These are phyloP conservation scores for Enoplosus armatus DNA, from an alignment of 2,797 vertebrate species.

Conservation along the genomic window DNA sequence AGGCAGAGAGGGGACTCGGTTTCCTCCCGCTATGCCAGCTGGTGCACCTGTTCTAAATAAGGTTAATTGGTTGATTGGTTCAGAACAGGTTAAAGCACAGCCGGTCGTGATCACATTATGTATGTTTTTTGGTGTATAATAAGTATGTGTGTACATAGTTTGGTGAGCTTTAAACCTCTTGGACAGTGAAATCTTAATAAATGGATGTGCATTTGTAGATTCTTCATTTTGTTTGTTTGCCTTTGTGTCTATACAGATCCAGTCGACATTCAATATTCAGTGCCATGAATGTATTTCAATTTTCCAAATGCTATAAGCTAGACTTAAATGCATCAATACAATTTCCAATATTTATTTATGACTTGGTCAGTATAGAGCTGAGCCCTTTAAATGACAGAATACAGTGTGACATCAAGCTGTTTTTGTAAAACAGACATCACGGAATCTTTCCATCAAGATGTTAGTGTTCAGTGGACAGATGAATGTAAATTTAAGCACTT, in stretches of 20 bases:
- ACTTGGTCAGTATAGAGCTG: neutral
- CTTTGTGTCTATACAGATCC: neutral
- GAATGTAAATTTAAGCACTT: slow-evolving; percentile 12
- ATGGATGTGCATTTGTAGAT: neutral
- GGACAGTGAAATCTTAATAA: neutral
- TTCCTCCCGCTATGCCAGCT: slow-evolving; percentile 56
- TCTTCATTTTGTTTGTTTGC: neutral
- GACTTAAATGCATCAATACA: neutral
- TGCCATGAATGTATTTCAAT: neutral
- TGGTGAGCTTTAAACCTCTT: slow-evolving; percentile 13
- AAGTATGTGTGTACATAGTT: neutral
- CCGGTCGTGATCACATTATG: slow-evolving; percentile 34
- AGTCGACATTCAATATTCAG: neutral
- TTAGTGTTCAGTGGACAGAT: slow-evolving; percentile 10
- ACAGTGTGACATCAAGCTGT: slow-evolving; percentile 1
- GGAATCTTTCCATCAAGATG: slow-evolving; percentile 7
- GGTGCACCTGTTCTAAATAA: slow-evolving; percentile 70
- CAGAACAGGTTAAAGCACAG: slow-evolving; percentile 68
- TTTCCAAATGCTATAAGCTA: neutral
- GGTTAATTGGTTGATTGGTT: slow-evolving; percentile 71
- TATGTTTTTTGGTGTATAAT: slow-evolving; percentile 20
- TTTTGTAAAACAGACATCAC: slow-evolving; percentile 1
- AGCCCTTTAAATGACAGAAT: neutral
- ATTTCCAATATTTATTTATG: neutral
- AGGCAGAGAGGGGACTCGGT: slow-evolving; percentile 40